Conservation (phyloP, 2,888 invertebrate genomes). For the Spisula subtruncata region DNA sequence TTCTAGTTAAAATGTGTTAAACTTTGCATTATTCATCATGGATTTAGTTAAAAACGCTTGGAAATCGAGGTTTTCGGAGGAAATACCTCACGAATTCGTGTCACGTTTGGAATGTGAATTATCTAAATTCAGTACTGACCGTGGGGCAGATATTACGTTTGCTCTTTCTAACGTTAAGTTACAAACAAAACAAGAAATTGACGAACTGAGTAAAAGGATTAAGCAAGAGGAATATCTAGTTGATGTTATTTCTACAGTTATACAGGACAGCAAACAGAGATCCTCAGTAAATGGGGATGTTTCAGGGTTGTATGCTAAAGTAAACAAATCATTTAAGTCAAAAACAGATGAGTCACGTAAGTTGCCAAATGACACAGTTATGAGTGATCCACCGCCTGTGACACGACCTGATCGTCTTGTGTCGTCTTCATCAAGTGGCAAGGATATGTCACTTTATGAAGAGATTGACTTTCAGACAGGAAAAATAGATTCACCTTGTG, state of each 20-base stretch:
- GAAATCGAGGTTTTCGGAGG: constrained; percentile 54
- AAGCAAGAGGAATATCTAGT: constrained; percentile 63
- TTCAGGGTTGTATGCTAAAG: constrained; percentile 63
- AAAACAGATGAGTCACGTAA: constrained; percentile 50
- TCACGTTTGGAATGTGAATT: constrained; percentile 64
- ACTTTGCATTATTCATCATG: neutral
- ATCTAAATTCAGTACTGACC: constrained; percentile 46
- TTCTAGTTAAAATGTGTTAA: constrained; percentile 5
- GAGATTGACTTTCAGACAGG: constrained; percentile 40
- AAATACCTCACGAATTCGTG: constrained; percentile 60
- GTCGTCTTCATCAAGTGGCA: neutral
- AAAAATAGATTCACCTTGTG: neutral
- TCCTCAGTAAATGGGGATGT: constrained; percentile 9
- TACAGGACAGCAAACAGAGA: constrained; percentile 12
- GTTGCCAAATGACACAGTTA: constrained; percentile 29
- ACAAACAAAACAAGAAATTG: constrained; percentile 45
- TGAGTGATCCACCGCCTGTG: constrained; percentile 17
- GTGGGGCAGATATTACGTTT: constrained; percentile 40
- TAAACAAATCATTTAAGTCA: constrained; percentile 63
- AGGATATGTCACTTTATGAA: constrained; percentile 46
- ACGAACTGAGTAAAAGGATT: constrained; percentile 48
- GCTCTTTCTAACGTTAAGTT: constrained; percentile 49
- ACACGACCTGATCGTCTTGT: neutral
- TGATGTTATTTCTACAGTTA: constrained; percentile 47
- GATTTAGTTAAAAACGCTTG: constrained; percentile 52